These are phyloP conservation scores for Oreortyx pictus DNA, from an alignment of 2,797 vertebrate genomes.

Conservation along the genomic window DNA sequence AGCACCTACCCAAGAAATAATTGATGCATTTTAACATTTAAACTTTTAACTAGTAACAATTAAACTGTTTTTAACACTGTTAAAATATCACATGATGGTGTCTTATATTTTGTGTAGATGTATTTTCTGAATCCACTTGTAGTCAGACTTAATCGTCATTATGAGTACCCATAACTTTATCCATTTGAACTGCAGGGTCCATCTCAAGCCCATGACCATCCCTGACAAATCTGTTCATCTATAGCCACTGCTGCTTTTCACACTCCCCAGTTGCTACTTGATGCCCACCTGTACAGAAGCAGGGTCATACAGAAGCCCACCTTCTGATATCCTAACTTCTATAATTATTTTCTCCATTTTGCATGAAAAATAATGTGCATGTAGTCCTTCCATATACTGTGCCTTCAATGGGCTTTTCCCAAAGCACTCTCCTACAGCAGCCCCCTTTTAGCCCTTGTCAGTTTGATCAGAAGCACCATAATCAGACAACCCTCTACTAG, in stretches of 20 bases:
- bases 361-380: not conserved
- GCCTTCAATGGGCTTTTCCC: not conserved
- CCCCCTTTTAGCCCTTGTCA: not conserved
- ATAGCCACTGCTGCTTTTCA: not conserved
- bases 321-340: not conserved
- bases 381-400: not conserved
- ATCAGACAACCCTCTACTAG: not conserved
- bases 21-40: constrained; percentile 26
- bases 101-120: not conserved
- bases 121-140: not conserved
- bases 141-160: not conserved
- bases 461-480: not conserved
- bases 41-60: constrained; percentile 41
- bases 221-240: not conserved
- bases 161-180: not conserved
- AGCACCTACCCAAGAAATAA: not conserved
- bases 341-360: not conserved
- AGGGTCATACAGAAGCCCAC: not conserved
- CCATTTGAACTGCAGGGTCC: not conserved
- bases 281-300: not conserved
- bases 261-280: not conserved
- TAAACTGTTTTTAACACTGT: constrained; percentile 50
- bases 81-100: not conserved
- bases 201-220: not conserved
- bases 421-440: not conserved